These are phyloP conservation scores for Heliconius ismenius DNA, from an alignment of 2,888 invertebrate species.

Conservation along the genomic window DNA sequence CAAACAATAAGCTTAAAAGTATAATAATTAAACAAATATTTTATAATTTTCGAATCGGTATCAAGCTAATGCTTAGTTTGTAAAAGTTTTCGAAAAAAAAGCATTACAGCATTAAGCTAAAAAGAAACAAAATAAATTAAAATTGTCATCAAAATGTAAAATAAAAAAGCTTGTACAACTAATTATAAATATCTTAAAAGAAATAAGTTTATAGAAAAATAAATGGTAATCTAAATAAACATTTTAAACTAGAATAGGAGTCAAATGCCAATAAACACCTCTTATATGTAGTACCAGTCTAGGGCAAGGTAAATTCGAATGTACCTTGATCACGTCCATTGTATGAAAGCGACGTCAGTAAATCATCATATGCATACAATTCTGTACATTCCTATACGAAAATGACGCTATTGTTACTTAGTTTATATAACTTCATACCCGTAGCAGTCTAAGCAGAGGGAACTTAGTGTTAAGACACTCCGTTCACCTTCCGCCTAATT, in stretches of 20 bases:
- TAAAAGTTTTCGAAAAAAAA: too few relatives aligned
- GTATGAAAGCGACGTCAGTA: neutral
- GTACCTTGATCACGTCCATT: neutral
- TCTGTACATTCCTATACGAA: neutral
- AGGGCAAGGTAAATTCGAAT: neutral
- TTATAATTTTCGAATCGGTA: too few relatives aligned
- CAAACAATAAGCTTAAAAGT: too few relatives aligned
- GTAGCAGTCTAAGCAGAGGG: neutral
- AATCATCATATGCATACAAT: neutral
- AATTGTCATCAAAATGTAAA: too few relatives aligned
- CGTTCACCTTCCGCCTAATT: neutral
- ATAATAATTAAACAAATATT: too few relatives aligned
- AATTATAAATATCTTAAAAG: too few relatives aligned
- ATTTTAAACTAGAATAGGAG: neutral
- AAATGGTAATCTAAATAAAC: neutral
- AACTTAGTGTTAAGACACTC: neutral
- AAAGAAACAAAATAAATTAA: too few relatives aligned
- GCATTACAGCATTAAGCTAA: too few relatives aligned
- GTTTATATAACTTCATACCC: neutral
- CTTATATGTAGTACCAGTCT: neutral
- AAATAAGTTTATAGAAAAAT: neutral
- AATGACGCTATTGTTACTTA: neutral
- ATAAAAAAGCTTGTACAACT: too few relatives aligned
- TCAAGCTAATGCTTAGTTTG: too few relatives aligned
- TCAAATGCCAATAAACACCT: neutral